Evolutionary conservation across 2,797 vertebrate genomes (phyloP), one percentile per base, ranked within the genome.

Genomic region (Acrossocheilus wenchowensis): DNA sequence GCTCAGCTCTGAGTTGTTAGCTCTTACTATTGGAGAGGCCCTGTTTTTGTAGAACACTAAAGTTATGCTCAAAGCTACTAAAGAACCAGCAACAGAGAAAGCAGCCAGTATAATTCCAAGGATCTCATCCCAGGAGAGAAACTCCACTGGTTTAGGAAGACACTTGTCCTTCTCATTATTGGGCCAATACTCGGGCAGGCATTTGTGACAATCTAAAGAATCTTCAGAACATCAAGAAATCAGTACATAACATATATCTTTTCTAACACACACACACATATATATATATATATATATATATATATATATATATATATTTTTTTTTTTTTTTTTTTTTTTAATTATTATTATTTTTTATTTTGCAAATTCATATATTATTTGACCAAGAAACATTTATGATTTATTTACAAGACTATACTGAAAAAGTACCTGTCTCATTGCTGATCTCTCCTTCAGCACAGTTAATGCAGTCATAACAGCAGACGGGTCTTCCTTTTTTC

Each of bases 381-480:
- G 17, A 54, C 15, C 17, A 1, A 72, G 2, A 21, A 64, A 26
- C n/a, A 30, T 45, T 17, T n/a, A 26, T 21, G 4, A 41, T 50
- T 48, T 48, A 19, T 19, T 30, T 3, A 75, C 6, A 48, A 50
- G 12, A 66, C 19, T 69, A n/a, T 80, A 1, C 68, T 23, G 4
- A 73, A 0, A 82, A 19, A 15, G 0, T 26, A 89, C 94, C 93
- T 93, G 94, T 93, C 1, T 26, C 45, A 81, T 94, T 94, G 72
- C 92, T 94, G 23, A 94, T 93, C 54, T 95, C 93, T 87, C 94
- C 94, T 4, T 94, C 93, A 62, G 93, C 91, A 90, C 94, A 95
- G 2, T 85, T 82, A 80, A 93, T 73, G 77, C 94, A 95, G 43
- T 94, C 94, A 88, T 92, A 93, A 77, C 94, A 95, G 90, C 94